A percentile compares a stretch with the other conserved stretches of the same genome.
Evolutionary conservation across 2,888 invertebrate genomes (phyloP).

Genomic region (Euplexia lucipara): DNA sequence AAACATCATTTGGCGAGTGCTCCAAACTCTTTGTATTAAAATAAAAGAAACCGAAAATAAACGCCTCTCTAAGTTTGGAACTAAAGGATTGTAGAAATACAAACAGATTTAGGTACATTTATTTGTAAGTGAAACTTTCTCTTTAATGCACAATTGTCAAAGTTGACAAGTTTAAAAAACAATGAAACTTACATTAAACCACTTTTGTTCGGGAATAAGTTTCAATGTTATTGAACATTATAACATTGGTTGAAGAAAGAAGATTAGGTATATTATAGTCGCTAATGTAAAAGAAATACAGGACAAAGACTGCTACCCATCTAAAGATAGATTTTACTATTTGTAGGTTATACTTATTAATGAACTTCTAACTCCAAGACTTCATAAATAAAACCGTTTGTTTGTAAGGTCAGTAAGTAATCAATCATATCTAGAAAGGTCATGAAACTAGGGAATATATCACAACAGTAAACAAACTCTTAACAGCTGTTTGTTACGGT

Average conservation of each 20-base stretch:
- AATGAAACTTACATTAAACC: conserved; percentile 7
- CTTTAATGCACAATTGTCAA: conserved; percentile 28
- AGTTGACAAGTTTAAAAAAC: conserved; percentile 26
- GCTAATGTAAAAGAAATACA: background rate
- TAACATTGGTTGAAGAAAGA: conserved; percentile 5
- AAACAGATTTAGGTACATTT: conserved; percentile 16
- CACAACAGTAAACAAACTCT: background rate
- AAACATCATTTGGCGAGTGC: conserved; percentile 31
- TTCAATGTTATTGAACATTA: conserved; percentile 20
- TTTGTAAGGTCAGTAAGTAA: conserved; percentile 9
- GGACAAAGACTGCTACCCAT: background rate
- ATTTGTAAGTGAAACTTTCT: conserved; percentile 33
- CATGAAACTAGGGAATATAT: background rate
- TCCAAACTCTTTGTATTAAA: conserved; percentile 34
- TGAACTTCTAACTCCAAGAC: conserved; percentile 7
- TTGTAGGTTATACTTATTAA: conserved; percentile 2
- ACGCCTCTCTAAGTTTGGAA: conserved; percentile 34
- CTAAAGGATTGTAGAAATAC: conserved; percentile 38
- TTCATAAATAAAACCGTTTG: conserved; percentile 9
- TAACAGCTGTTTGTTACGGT: background rate
- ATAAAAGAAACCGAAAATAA: conserved; percentile 46
- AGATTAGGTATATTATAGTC: background rate
- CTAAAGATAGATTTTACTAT: background rate
- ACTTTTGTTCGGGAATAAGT: conserved; percentile 6
- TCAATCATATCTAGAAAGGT: background rate